Base-by-base conservation (phyloP, 2,888 invertebrate genomes). In the Drosophila algonquin region DNA sequence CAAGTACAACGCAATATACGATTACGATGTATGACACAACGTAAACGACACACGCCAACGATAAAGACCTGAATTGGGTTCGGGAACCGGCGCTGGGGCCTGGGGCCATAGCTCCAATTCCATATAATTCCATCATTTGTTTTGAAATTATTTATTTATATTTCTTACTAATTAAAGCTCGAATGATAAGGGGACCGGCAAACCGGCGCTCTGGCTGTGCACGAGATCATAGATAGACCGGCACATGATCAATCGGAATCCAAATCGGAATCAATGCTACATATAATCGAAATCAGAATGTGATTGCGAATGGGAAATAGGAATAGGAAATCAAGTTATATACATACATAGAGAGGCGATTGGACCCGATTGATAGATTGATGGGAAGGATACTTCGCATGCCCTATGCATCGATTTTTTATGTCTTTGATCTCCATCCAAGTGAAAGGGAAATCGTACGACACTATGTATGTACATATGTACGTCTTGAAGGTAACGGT, bases 61-160 rank as follows among this genome's bases (percentile, higher is more conserved):
- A 40, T 40, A 7, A 14, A 40, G n/a, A 40, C 6, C n/a, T 40
- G 40, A 40, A n/a, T 40, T 40, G 40, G 40, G 14, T 14, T 40
- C 6, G 14, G 30, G 30, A 30, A 30, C 30, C 30, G 30, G 30
- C 30, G 30, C 2, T 30, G 30, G 8, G 30, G 30, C 27, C 27
- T 8, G 27, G 27, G 27, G 8, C 30, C 30, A 30, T 30, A 30
- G 40, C 48, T 55, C 54, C 64, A 27, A 59, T 40, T 58, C 52
- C 46, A 70, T 58, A 58, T 24, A 44, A 18, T 52, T 46, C 50
- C 27, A n/a, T 21, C 21, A 48, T 69, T 61, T 69, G 71, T 68
- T 68, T 70, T 70, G 70, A 69, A 69, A 57, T 71, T 60, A 60
- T 71, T 69, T 48, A 71, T 71, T 69, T 69, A 24, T 63, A 74